phyloP scores from a whole-genome alignment of 2,888 invertebrate genomes.

The Suillia variegata region DNA sequence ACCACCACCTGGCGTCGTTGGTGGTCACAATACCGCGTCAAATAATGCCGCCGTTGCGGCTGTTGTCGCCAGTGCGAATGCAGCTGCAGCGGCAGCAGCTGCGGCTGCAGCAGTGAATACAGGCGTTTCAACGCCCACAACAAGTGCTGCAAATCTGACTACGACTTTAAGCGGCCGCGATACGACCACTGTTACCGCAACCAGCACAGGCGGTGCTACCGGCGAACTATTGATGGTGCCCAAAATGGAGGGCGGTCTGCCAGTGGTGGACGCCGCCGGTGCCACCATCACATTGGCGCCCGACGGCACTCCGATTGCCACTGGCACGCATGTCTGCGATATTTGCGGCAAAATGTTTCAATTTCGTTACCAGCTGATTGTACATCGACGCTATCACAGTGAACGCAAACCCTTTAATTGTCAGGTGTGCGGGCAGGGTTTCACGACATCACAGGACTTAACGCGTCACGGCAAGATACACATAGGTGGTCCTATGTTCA shows the following conservation, averaged over 20 bases:
- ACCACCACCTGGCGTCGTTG: conserved; percentile 38
- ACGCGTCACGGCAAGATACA: conserved; percentile 85
- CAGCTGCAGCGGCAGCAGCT: conserved; percentile 44
- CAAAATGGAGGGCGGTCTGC: conserved; percentile 60
- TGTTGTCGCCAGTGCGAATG: conserved; percentile 47
- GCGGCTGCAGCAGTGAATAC: conserved; percentile 40
- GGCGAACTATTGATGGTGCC: conserved; percentile 58
- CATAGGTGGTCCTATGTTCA: conserved; percentile 77
- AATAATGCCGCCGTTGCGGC: conserved; percentile 49
- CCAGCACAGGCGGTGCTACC: conserved; percentile 29
- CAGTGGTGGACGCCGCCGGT: conserved; percentile 61
- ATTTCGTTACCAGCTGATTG: conserved; percentile 85
- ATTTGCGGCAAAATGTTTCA: conserved; percentile 87
- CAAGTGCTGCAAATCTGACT: conserved; percentile 29
- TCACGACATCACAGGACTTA: conserved; percentile 78
- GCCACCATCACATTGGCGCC: conserved; percentile 65
- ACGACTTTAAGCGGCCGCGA: conserved; percentile 28
- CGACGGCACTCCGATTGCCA: conserved; percentile 64
- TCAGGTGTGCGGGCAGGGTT: conserved; percentile 83
- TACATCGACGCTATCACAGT: conserved; percentile 84
- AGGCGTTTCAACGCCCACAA: conserved; percentile 15
- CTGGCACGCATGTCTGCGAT: conserved; percentile 75
- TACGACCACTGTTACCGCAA: conserved; percentile 32
- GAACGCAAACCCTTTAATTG: conserved; percentile 83
- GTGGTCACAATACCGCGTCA: conserved; percentile 37